phyloP scores from a whole-genome alignment of 2,888 invertebrate genomes.

The Leptura quadrifasciata region DNA sequence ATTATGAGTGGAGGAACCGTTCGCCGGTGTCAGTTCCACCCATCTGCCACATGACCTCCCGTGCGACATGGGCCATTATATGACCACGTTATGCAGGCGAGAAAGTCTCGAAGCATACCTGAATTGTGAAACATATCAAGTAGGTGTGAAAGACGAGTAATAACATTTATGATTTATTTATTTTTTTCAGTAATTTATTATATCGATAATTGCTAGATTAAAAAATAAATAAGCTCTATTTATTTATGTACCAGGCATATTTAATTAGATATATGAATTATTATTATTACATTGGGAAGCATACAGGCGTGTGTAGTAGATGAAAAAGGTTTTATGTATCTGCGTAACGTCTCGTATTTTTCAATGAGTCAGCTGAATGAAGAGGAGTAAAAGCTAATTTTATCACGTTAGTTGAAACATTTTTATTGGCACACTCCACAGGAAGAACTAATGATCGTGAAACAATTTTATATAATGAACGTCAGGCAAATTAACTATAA shows the following conservation, averaged over 20 bases:
- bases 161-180: not conserved
- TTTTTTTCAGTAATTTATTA: conserved; percentile 2
- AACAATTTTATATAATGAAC: conserved; percentile 22
- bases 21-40: too few species aligned
- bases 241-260: not conserved
- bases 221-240: not conserved
- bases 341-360: conserved; percentile 20
- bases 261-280: not conserved
- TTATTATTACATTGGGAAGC: not conserved
- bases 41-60: not conserved
- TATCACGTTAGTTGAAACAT: conserved; percentile 23
- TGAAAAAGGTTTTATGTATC: not conserved
- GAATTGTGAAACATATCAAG: not conserved
- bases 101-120: not conserved
- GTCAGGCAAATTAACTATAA: conserved; percentile 18
- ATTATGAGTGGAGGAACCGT: too few species aligned
- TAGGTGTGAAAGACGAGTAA: not conserved
- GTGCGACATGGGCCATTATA: not conserved
- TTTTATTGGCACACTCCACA: conserved; percentile 36
- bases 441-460: conserved; percentile 40
- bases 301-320: not conserved
- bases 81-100: not conserved
- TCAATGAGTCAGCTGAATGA: conserved; percentile 39
- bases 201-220: not conserved
- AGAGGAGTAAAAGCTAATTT: conserved; percentile 31